phyloP scores from a whole-genome alignment of 2,888 invertebrate species.

The Meiosimyza platycephala region DNA sequence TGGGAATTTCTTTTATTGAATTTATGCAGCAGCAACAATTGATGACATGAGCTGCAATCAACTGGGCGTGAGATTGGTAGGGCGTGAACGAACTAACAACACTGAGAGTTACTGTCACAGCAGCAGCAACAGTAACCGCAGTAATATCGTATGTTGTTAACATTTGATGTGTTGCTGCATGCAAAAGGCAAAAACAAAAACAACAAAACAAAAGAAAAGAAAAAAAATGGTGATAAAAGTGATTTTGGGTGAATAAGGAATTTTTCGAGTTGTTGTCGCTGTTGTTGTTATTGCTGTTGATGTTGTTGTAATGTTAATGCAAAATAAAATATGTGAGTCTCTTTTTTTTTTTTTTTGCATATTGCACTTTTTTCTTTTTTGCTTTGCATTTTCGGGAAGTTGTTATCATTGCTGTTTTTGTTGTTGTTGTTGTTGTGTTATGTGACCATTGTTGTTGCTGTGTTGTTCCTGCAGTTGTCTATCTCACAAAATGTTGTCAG shows the following conservation, averaged over 20 bases:
- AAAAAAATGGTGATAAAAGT: conserved; percentile 20
- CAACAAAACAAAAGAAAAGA: not conserved
- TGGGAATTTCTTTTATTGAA: conserved; percentile 25
- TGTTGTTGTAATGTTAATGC: not conserved
- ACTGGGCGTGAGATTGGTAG: not conserved
- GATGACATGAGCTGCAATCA: conserved; percentile 1
- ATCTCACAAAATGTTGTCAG: not conserved
- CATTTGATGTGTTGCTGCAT: not conserved
- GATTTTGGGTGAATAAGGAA: conserved; percentile 22
- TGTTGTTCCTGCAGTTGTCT: conserved; percentile 10
- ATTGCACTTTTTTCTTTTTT: not conserved
- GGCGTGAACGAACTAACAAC: not conserved
- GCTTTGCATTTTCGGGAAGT: conserved; percentile 50
- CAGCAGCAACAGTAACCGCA: conserved; percentile 10
- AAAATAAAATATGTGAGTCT: not conserved
- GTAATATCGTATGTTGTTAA: conserved; percentile 16
- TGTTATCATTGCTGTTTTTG: conserved; percentile 49
- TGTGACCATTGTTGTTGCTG: conserved; percentile 7
- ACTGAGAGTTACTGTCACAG: not conserved
- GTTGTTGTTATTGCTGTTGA: conserved; percentile 1
- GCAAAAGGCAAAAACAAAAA: not conserved
- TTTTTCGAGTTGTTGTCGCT: conserved; percentile 10
- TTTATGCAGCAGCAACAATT: conserved; percentile 13
- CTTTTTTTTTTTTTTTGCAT: not conserved
- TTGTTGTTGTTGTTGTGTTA: conserved; percentile 32